These are phyloP conservation scores for Saturnia pavonia DNA, from an alignment of 2,888 invertebrate species.

Conservation along the genomic window DNA sequence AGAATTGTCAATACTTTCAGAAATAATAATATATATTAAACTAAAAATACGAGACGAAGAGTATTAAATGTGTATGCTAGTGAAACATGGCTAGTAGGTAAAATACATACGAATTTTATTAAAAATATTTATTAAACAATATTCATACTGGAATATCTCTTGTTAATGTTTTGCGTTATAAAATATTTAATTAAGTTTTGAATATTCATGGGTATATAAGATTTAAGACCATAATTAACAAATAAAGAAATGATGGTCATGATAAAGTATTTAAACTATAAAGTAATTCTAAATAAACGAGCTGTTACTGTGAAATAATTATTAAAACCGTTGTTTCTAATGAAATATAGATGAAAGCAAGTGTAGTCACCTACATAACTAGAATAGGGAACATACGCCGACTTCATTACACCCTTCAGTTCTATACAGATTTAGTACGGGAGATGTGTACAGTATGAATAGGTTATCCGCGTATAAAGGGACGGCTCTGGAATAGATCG, in stretches of 20 bases:
- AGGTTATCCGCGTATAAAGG: conserved; percentile 28
- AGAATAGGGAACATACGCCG: conserved; percentile 2
- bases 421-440: conserved; percentile 15
- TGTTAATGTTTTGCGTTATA: background rate
- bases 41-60: too few relatives aligned
- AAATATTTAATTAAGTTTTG: too few relatives aligned
- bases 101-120: too few relatives aligned
- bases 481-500: conserved; percentile 43
- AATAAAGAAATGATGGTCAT: too few relatives aligned
- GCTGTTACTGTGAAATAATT: background rate
- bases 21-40: too few relatives aligned
- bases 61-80: too few relatives aligned
- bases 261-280: too few relatives aligned
- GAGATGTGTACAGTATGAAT: conserved; percentile 10
- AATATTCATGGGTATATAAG: too few relatives aligned
- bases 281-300: too few relatives aligned
- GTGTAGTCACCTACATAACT: background rate
- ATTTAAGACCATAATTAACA: too few relatives aligned
- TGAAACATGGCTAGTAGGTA: too few relatives aligned
- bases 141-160: background rate
- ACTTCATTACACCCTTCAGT: conserved; percentile 13
- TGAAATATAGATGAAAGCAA: background rate
- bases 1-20: too few relatives aligned
- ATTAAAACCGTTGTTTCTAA: background rate
- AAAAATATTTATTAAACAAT: background rate